Conservation (phyloP, 2,888 invertebrate genomes). For the Schrankia costaestrigalis region DNA sequence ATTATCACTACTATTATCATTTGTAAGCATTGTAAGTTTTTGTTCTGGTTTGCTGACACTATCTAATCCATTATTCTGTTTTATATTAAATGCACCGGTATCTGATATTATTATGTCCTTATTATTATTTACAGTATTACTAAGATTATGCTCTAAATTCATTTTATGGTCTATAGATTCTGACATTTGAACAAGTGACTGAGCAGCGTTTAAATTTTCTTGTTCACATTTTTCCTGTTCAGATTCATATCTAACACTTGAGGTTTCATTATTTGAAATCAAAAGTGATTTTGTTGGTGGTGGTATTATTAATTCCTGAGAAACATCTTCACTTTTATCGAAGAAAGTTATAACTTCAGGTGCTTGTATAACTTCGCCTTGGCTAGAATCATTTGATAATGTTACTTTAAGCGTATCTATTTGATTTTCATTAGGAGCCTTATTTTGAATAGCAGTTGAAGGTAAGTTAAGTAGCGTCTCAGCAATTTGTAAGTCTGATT, state of each 20-base stretch:
- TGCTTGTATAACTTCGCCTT: constrained; percentile 34
- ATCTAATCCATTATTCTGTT: constrained; percentile 46
- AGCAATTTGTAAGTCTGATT: constrained; percentile 75
- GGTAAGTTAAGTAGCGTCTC: constrained; percentile 73
- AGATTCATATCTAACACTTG: constrained; percentile 60
- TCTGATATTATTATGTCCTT: constrained; percentile 30
- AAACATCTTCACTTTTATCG: constrained; percentile 18
- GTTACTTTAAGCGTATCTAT: constrained; percentile 29
- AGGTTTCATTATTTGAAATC: constrained; percentile 39
- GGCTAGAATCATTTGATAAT: constrained; percentile 20
- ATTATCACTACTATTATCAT: constrained; percentile 46
- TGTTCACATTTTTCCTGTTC: constrained; percentile 73
- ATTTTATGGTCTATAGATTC: constrained; percentile 66
- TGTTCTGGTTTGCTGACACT: constrained; percentile 39
- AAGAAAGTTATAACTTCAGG: constrained; percentile 23
- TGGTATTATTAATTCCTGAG: constrained; percentile 12
- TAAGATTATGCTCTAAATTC: constrained; percentile 36
- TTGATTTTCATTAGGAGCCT: constrained; percentile 34
- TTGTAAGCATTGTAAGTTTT: constrained; percentile 45
- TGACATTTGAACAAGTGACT: constrained; percentile 76
- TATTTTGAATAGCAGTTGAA: constrained; percentile 60
- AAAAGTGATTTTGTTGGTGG: constrained; percentile 26
- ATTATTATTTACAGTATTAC: constrained; percentile 40
- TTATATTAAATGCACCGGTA: constrained; percentile 24
- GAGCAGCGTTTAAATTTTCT: constrained; percentile 73